These are phyloP conservation scores for Tragelaphus buxtoni DNA, from an alignment of 2,113 vertebrate genomes.

Conservation along the genomic window DNA sequence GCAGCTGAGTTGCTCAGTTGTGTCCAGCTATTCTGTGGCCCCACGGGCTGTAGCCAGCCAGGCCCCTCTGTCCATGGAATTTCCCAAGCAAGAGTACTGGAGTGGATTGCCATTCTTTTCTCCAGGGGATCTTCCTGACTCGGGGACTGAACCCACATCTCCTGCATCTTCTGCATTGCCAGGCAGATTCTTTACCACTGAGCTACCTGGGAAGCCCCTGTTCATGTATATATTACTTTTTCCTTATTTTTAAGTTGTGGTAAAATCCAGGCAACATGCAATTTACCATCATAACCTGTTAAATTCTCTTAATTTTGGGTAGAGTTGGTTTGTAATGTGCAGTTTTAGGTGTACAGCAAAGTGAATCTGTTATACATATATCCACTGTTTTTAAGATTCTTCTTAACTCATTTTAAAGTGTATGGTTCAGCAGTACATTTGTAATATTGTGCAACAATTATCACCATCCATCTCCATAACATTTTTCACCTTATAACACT, in stretches of 20 bases:
- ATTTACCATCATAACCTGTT: neutral
- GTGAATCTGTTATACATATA: neutral
- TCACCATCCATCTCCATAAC: neutral
- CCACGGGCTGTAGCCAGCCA: neutral
- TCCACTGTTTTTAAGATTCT: neutral
- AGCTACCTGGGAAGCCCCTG: neutral
- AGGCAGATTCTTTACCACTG: neutral
- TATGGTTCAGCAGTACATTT: neutral
- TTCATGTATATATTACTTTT: neutral
- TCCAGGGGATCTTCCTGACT: neutral
- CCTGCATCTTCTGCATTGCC: neutral
- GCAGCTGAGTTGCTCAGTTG: neutral
- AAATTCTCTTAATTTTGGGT: neutral
- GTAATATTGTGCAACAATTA: neutral
- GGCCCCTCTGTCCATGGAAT: neutral
- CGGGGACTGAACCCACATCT: fast-evolving
- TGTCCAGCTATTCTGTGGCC: neutral
- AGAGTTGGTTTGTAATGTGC: neutral
- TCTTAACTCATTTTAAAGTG: neutral
- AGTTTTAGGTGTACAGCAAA: neutral
- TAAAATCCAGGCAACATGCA: neutral
- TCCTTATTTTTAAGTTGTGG: neutral
- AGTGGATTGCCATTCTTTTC: neutral
- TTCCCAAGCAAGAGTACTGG: neutral
- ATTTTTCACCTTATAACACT: neutral